A percentile compares a stretch with the other conserved stretches of the same genome.
These are phyloP conservation scores for Lithodes maja DNA, from an alignment of 2,888 invertebrate species.

Conservation along the genomic window DNA sequence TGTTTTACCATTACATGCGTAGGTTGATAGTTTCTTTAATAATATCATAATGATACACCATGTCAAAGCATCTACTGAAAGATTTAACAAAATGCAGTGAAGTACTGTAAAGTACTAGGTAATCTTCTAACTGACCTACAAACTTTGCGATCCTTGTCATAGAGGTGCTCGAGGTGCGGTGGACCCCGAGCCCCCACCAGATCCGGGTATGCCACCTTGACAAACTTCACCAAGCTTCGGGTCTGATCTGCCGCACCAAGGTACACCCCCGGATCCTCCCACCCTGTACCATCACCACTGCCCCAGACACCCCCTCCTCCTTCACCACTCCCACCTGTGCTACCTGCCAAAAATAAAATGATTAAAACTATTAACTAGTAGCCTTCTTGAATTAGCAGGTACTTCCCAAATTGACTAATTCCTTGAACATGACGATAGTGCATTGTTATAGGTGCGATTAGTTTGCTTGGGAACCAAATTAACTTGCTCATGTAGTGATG, in stretches of 20 bases:
- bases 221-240: conserved; percentile 81
- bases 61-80: background rate
- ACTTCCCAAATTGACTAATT: too few relatives aligned
- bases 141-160: conserved; percentile 77
- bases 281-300: background rate
- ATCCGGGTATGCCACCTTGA: conserved; percentile 86
- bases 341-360: conserved; percentile 3
- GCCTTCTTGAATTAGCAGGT: too few relatives aligned
- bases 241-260: conserved; percentile 73
- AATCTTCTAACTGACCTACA: conserved; percentile 75
- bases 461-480: too few relatives aligned
- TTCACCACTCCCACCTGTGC: conserved; percentile 36
- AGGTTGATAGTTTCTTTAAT: too few relatives aligned
- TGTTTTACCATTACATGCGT: too few relatives aligned
- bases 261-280: conserved; percentile 21
- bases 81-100: background rate
- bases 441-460: too few relatives aligned
- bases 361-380: too few relatives aligned
- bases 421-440: too few relatives aligned
- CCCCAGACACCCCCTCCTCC: background rate
- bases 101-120: background rate
- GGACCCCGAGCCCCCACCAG: conserved; percentile 79
- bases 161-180: conserved; percentile 79
- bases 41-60: background rate
- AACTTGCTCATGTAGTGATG: too few relatives aligned